Evolutionary conservation across 2,888 invertebrate species (phyloP).

Genomic region (Thalpophila matura): DNA sequence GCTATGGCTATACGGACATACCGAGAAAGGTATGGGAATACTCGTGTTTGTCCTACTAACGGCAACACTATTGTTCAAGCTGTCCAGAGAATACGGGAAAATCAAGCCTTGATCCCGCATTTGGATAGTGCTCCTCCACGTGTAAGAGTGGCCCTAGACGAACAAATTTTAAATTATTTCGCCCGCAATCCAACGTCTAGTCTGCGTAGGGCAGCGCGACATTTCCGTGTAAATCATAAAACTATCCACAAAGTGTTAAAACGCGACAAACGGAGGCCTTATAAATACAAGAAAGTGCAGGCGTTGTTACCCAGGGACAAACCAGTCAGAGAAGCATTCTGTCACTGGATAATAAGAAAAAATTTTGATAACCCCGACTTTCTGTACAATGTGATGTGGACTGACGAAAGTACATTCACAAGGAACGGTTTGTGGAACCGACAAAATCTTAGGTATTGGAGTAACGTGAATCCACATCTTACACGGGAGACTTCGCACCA

Average conservation of each 20-base stretch:
- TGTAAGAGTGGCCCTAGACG: background rate
- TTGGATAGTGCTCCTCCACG: background rate
- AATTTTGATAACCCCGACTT: slow-evolving; percentile 3
- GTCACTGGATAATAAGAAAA: too few species aligned
- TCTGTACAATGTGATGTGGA: background rate
- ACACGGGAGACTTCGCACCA: slow-evolving; percentile 4
- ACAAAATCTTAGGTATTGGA: slow-evolving; percentile 2
- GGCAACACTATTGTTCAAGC: background rate
- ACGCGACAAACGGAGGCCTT: too few species aligned
- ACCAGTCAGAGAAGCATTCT: too few species aligned
- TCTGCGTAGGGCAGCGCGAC: background rate
- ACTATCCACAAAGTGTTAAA: too few species aligned
- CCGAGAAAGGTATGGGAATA: slow-evolving; percentile 5
- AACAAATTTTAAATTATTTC: background rate
- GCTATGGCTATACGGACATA: slow-evolving; percentile 3
- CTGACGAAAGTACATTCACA: background rate
- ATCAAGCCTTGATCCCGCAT: slow-evolving; percentile 1
- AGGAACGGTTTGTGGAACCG: background rate
- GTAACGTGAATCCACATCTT: background rate
- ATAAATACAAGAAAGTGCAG: too few species aligned
- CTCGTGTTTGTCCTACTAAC: background rate
- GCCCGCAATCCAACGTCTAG: background rate
- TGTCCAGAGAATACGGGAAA: slow-evolving; percentile 4
- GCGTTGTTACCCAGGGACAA: too few species aligned
- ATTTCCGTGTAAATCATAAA: too few species aligned